phyloP scores from a whole-genome alignment of 2,888 invertebrate genomes.

The Brachyopa scutellaris region DNA sequence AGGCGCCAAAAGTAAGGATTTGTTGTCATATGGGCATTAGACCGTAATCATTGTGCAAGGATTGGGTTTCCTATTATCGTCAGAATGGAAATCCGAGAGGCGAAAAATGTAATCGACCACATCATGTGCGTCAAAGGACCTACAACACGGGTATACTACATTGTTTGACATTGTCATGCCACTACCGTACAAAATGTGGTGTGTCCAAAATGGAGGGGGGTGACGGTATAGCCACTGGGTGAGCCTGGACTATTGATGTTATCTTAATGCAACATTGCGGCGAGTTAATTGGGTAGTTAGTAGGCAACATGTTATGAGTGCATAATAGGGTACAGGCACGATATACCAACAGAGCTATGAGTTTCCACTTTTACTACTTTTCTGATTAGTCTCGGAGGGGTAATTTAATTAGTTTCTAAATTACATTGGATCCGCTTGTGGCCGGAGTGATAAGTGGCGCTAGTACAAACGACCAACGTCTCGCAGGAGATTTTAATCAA shows the following conservation, averaged over 20 bases:
- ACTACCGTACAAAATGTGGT: neutral
- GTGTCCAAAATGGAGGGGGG: neutral
- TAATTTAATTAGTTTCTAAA: no score
- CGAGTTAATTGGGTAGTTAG: conserved; percentile 30
- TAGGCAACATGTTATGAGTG: conserved; percentile 31
- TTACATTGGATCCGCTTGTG: no score
- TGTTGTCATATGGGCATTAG: conserved; percentile 26
- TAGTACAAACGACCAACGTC: no score
- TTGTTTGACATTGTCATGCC: conserved; percentile 11
- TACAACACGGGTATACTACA: no score
- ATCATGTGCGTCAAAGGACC: conserved; percentile 48
- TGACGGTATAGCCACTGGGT: neutral
- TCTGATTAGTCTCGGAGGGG: no score
- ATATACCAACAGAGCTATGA: no score
- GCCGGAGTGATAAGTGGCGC: no score
- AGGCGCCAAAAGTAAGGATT: conserved; percentile 34
- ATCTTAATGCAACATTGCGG: conserved; percentile 25
- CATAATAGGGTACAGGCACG: no score
- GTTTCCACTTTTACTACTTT: no score
- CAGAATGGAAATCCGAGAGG: conserved; percentile 18
- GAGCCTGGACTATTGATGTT: neutral
- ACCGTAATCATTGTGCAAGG: conserved; percentile 31
- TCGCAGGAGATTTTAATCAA: no score
- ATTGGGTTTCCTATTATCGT: conserved; percentile 14
- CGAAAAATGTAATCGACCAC: conserved; percentile 45